A percentile compares a stretch with the other conserved stretches of the same genome.
Conservation (phyloP, 2,113 vertebrate species). For the Motacilla tschutschensis region DNA sequence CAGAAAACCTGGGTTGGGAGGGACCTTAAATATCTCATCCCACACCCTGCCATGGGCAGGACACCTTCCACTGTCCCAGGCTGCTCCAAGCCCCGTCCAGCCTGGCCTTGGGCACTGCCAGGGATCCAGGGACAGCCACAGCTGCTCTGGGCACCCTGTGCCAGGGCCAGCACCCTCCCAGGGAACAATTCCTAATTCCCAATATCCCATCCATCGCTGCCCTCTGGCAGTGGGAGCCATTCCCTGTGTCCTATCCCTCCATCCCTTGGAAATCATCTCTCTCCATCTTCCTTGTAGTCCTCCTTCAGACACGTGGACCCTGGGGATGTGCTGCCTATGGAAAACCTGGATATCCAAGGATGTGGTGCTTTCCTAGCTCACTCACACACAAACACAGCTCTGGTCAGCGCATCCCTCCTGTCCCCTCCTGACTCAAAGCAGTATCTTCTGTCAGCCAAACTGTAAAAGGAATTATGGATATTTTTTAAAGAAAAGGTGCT, state of each 20-base stretch:
- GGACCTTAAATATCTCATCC: neutral
- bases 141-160: neutral
- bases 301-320: neutral
- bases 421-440: neutral
- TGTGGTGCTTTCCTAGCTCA: neutral
- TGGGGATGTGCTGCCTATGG: neutral
- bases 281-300: neutral
- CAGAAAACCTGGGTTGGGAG: neutral
- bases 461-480: rapidly evolving
- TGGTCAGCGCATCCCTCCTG: neutral
- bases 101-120: neutral
- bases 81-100: neutral
- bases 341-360: neutral
- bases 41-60: no score
- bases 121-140: neutral
- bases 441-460: neutral
- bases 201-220: neutral
- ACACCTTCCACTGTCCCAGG: neutral
- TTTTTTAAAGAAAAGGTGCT: neutral
- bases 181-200: neutral
- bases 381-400: neutral
- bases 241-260: neutral
- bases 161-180: neutral
- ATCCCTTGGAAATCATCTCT: rapidly evolving
- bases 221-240: neutral